Percentiles rank a stretch among this genome's conserved stretches.
phyloP scores from a whole-genome alignment of 2,888 invertebrate genomes.

The Kuschelorhynchus macadamiae region DNA sequence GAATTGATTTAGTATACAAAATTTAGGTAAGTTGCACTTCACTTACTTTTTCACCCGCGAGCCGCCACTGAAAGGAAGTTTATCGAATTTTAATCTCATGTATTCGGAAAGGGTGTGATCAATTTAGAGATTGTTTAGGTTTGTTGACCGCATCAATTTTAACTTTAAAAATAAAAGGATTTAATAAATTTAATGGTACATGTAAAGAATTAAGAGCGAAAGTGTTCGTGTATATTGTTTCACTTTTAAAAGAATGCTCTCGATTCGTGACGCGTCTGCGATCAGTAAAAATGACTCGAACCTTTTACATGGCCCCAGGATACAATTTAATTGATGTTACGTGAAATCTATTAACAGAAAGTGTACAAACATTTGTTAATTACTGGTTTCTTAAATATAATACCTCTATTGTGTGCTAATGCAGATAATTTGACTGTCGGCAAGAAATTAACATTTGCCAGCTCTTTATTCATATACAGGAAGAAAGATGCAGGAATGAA shows the following conservation, averaged over 20 bases:
- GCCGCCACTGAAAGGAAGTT: too few species aligned
- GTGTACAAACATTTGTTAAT: constrained; percentile 40
- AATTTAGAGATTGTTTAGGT: background rate
- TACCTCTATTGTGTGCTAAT: constrained; percentile 21
- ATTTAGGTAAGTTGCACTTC: too few species aligned
- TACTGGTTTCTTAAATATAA: constrained; percentile 18
- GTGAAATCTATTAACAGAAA: constrained; percentile 42
- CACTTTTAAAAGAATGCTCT: background rate
- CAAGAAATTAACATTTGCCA: too few species aligned
- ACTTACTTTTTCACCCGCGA: too few species aligned
- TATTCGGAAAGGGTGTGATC: background rate
- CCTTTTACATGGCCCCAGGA: constrained; percentile 34
- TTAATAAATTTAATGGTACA: background rate
- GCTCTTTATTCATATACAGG: too few species aligned
- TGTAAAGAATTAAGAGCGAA: constrained; percentile 17
- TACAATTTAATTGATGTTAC: constrained; percentile 27
- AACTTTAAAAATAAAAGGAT: background rate
- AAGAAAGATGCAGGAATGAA: too few species aligned
- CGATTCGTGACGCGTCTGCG: background rate
- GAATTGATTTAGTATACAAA: too few species aligned
- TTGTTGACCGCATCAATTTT: background rate
- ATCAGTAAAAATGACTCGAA: background rate
- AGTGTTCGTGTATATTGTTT: background rate
- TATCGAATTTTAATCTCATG: too few species aligned
- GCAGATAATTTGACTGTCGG: constrained; percentile 7